A percentile compares a stretch with the other conserved stretches of the same genome.
Evolutionary conservation across 2,113 vertebrate genomes (phyloP).

Genomic region (Serilophus lunatus): DNA sequence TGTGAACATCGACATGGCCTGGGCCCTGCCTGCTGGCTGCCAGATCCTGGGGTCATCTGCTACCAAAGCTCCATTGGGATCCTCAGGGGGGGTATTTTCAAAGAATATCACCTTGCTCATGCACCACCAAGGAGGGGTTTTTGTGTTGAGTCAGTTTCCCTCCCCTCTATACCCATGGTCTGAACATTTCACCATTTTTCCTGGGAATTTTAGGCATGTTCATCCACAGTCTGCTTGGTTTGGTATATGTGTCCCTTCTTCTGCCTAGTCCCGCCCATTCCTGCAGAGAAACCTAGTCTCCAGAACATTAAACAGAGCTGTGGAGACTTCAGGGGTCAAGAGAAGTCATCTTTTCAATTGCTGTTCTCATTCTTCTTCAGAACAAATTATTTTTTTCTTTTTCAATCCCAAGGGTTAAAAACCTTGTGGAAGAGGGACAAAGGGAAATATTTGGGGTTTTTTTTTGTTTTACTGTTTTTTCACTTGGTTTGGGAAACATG

Average conservation of each 20-base stretch:
- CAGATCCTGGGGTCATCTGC: not conserved
- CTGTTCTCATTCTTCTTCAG: not conserved
- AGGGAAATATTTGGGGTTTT: not conserved
- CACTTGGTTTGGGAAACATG: not conserved
- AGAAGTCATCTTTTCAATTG: not conserved
- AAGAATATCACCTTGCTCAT: not conserved
- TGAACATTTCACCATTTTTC: not conserved
- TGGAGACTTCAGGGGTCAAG: not conserved
- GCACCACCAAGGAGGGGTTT: not conserved
- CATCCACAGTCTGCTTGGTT: not conserved
- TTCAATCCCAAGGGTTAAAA: not conserved
- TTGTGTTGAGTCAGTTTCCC: not conserved
- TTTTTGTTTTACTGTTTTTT: not conserved
- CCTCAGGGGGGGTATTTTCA: not conserved
- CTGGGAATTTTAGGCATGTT: not conserved
- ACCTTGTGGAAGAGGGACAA: not conserved
- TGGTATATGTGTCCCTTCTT: not conserved
- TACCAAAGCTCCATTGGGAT: fast-evolving
- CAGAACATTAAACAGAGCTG: not conserved
- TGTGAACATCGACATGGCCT: not conserved
- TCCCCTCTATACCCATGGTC: fast-evolving
- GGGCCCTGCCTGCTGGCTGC: not conserved
- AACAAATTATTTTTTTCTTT: not conserved
- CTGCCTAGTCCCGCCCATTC: not conserved
- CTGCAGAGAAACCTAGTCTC: not conserved